Base-by-base conservation (phyloP, 2,888 invertebrate species). In the Penaeus monodon region DNA sequence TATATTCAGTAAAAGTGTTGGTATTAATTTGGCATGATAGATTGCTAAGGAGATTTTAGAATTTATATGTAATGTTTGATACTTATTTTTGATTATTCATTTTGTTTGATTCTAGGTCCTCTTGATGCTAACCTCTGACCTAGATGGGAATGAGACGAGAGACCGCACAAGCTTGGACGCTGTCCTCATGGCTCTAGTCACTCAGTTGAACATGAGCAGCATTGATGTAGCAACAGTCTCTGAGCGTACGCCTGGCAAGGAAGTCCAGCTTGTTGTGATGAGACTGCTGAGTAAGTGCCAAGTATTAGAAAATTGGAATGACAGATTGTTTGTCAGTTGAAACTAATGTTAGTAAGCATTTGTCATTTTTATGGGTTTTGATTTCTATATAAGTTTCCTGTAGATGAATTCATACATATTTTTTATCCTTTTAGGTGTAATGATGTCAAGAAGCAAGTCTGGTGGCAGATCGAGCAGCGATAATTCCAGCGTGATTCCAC, bases 181-280 rank as follows among this genome's bases (percentile, higher is more conserved):
- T 0, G 93, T 98, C 8, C 94, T 98, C 0, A 94, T 94, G 27
- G 94, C 96, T 0, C 93, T 97, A 3, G 95, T 97, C 0, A 90
- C 91, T 66, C 92, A 93, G 85, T 90, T 93, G 82, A 92, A 92
- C 87, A 91, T 92, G 80, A 89, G 87, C n/a, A 87, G 89, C 63
- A 88, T 90, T 78, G 90, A 90, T 33, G 86, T 89, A 91, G 90
- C 92, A 33, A 88, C 86, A 29, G 88, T 88, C 38, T 84, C 93
- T 44, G 94, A 94, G 81, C 94, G 97, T 81, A 96, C 95, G 57
- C 95, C 96, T 88, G 94, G 95, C 89, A 94, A 96, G 89, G 98
- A 98, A 93, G 95, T 98, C 88, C 97, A 97, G 92, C 93, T 98
- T 20, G 95, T 98, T 64, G 95, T 97, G 88, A 96, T 98, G 94